Percentiles rank a stretch among this genome's conserved stretches.
Conservation (phyloP, 2,113 vertebrate genomes). For the Uria aalge region DNA sequence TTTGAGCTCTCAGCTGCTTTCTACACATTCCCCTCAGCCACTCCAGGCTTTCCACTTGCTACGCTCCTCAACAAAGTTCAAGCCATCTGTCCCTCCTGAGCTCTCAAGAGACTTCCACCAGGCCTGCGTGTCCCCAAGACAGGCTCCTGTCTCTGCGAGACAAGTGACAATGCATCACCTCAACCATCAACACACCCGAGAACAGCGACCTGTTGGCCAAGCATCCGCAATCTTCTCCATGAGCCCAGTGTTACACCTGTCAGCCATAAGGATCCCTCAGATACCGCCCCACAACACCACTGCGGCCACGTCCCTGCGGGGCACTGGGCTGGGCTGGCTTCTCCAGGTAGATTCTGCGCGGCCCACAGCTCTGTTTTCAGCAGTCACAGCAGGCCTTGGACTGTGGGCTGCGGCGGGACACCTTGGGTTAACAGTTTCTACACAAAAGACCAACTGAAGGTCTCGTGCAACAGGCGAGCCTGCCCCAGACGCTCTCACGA, state of each 20-base stretch:
- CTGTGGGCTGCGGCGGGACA: background rate
- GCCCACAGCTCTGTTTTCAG: background rate
- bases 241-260: background rate
- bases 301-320: accelerated
- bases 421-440: background rate
- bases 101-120: background rate
- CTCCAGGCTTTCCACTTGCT: no score
- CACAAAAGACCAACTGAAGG: background rate
- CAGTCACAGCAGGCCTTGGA: background rate
- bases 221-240: background rate
- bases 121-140: background rate
- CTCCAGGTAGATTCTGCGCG: background rate
- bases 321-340: background rate
- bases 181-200: background rate
- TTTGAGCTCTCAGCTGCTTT: background rate
- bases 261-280: background rate
- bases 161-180: background rate
- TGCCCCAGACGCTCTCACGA: no score
- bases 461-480: no score
- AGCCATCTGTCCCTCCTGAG: background rate
- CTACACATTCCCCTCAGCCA: no score
- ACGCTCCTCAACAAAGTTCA: accelerated
- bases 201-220: background rate
- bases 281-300: no score
- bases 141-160: background rate